phyloP scores from a whole-genome alignment of 2,797 vertebrate species.

The Australoheros facetus region DNA sequence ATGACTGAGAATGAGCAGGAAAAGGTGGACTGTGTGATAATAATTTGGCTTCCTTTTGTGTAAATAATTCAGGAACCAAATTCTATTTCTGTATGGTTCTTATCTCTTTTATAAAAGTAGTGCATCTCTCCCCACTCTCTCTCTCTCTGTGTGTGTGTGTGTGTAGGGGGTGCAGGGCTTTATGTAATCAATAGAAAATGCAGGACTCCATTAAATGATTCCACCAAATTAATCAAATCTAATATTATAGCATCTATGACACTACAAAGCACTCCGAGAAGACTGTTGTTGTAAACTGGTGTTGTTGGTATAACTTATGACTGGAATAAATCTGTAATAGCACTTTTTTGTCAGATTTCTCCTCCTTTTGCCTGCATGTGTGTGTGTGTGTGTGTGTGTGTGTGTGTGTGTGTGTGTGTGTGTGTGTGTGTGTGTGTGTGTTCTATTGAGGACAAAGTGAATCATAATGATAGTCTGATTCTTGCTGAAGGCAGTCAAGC shows the following conservation, averaged over 20 bases:
- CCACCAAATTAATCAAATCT: not conserved
- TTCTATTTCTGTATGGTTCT: conserved; percentile 30
- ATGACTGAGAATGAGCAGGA: not conserved
- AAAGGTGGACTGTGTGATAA: conserved; percentile 19
- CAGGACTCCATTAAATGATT: not conserved
- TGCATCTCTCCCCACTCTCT: not conserved
- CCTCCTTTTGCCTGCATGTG: not conserved
- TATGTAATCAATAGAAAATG: conserved; percentile 4
- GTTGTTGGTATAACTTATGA: conserved; percentile 41
- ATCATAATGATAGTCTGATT: conserved; percentile 59
- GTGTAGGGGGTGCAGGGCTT: not conserved
- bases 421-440: conserved; percentile 20
- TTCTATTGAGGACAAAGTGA: conserved; percentile 49
- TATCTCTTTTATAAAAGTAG: conserved; percentile 8
- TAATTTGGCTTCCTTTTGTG: conserved; percentile 14
- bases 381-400: conserved; percentile 42
- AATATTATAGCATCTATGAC: not conserved
- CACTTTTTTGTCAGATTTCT: conserved; percentile 29
- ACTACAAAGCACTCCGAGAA: not conserved
- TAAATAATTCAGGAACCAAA: conserved; percentile 44
- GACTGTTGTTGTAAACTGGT: conserved; percentile 7
- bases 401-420: conserved; percentile 44
- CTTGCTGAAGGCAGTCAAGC: conserved; percentile 46
- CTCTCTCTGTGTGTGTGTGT: not conserved
- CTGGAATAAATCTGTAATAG: conserved; percentile 36